Conservation (phyloP, 2,797 vertebrate genomes). For the Sebastes elongatus region DNA sequence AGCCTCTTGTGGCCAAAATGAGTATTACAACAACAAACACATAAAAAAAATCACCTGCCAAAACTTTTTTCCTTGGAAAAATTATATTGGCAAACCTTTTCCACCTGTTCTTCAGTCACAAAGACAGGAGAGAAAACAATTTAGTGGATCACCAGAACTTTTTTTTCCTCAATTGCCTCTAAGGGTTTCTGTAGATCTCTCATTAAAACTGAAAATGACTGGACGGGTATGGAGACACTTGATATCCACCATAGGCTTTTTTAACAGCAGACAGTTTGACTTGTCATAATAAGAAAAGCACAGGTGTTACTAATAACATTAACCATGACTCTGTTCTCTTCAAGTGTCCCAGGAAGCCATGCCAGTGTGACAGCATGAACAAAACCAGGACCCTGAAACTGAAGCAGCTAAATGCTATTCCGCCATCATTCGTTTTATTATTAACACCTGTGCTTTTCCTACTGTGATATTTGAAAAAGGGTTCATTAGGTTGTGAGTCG, state of each 20-base stretch:
- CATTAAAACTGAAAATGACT: background rate
- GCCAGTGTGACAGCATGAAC: background rate
- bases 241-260: background rate
- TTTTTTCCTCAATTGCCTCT: background rate
- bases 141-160: background rate
- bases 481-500: background rate
- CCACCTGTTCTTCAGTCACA: background rate
- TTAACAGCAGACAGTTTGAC: constrained; percentile 5
- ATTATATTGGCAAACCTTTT: background rate
- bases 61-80: background rate
- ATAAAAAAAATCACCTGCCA: background rate
- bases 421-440: background rate
- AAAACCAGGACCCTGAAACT: background rate
- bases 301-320: background rate
- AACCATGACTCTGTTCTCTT: background rate
- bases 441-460: background rate
- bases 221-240: background rate
- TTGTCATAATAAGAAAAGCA: background rate
- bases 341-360: background rate
- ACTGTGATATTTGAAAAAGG: background rate
- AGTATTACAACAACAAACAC: background rate
- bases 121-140: background rate
- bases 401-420: background rate
- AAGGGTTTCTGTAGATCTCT: background rate
- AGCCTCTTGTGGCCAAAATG: background rate